Evolutionary conservation across 1,140 invertebrate species (phyloP), one percentile per base, ranked within the genome.

Genomic region (Brachionus calyciflorus): DNA sequence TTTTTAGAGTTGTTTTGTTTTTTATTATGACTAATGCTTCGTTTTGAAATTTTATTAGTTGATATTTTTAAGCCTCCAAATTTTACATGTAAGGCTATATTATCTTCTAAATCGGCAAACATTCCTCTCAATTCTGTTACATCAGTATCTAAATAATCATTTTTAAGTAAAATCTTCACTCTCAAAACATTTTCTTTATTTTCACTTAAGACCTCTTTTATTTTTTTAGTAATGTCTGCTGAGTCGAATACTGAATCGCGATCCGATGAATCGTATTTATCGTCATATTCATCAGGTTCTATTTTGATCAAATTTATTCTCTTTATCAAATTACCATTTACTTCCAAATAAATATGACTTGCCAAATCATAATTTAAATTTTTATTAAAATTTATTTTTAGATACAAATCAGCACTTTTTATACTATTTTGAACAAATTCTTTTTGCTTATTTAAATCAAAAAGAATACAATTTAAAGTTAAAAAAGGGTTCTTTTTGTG

Each of bases 1-100:
- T 55, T 73, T 49, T 49, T 73, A 12, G 69, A 73, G 24, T 14
- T 73, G 10, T 44, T 65, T 12, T 65, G 60, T 44, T 65, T 65
- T 37, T 24, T 65, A 21, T 65, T 24, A 6, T 14, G 28, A 2
- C 17, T 7, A 6, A 60, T 37, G 10, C 37, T 37, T 40, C 55
- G 30, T 19, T 60, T 60, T 9, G 55, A 37, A 17, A 60, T 37
- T 21, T 17, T 37, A 37, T 33, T 60, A 9, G 3, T 37, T 1
- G 55, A 30, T 28, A 28, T 60, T 10, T 60, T 60, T 4, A 17
- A 28, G 12, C 19, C 30, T 17, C 55, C 40, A 65, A 65, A 65
- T 65, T 65, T 65, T 21, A 65, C 40, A 65, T 65, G 33, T 44
- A 65, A 41, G 6, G 60, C 60, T 19, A 65, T 44, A 44, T 65